Evolutionary conservation across 2,113 vertebrate genomes (phyloP), one percentile per base, ranked within the genome.

Genomic region (Gymnocephalus cernua): DNA sequence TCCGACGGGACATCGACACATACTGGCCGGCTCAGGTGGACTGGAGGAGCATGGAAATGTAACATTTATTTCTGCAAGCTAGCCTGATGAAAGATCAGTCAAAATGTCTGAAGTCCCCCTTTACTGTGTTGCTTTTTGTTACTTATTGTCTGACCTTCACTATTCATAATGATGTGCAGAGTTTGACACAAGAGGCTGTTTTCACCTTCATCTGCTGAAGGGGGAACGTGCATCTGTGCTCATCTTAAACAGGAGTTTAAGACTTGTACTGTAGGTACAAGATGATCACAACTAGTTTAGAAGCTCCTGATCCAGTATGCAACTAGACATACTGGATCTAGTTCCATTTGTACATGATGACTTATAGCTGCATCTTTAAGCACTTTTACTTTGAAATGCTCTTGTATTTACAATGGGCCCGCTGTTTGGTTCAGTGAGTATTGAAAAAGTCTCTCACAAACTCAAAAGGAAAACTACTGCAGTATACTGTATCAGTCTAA

Each of bases 1-100:
- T 95, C 96, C 0, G 98, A 98, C 1, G 95, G 94, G 32, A 97
- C 96, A 23, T 99, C 97, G 70, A 99, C 98, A 70, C 98, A 99
- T 77, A 99, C 97, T 0, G 96, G 91, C 82, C 88, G 91, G 77
- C 97, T 96, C 83, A 94, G 48, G 1, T 91, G 89, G 5, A 94
- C 98, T 99, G 89, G 27, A 92, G 65, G 72, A 69, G 65, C 32
- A 76, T 57, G 14, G 23, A 86, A 44, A 84, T 45, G 27, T 79
- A 2, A 67, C 8, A 48, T 54, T 63, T 38, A 77, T 15, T 0
- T 27, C 18, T 35, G 25, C 15, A 35, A 18, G 69, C 7, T 16
- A 63, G 6, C 18, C n/a, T 25, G 16, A 69, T 27, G 23, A 56
- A 50, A 48, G 6, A 12, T 62, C 4, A 38, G 29, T 9, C 8